phyloP scores from a whole-genome alignment of 2,797 vertebrate species.

The Myotis planiceps region DNA sequence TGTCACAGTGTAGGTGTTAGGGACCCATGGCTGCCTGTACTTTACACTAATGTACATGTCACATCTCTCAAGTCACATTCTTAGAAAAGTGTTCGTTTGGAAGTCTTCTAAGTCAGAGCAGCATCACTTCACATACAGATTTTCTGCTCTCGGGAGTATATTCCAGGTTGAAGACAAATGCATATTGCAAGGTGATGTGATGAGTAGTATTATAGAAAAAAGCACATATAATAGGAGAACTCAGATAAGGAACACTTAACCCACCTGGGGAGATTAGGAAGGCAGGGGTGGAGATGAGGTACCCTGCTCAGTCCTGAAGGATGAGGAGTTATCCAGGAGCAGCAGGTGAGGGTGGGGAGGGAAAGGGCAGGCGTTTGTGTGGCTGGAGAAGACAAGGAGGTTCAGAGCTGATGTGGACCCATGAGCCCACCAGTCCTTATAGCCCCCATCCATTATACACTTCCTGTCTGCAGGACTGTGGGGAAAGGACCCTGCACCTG shows the following conservation, averaged over 20 bases:
- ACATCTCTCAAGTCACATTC: not conserved
- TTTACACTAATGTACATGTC: not conserved
- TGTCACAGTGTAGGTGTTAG: not conserved
- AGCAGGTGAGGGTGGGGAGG: not conserved
- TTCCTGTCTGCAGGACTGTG: not conserved
- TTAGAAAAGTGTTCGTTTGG: not conserved
- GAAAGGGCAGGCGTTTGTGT: not conserved
- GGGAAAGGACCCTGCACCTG: not conserved
- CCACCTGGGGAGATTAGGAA: not conserved
- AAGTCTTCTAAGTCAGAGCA: not conserved
- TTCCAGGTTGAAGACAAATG: not conserved
- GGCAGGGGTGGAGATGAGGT: not conserved
- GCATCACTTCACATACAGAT: not conserved
- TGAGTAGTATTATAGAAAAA: not conserved
- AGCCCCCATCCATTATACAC: conserved; percentile 6
- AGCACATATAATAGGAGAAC: not conserved
- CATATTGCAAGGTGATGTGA: not conserved
- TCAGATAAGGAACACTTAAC: not conserved
- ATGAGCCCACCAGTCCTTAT: not conserved
- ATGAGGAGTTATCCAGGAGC: not conserved
- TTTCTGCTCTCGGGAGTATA: not conserved
- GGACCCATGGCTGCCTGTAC: not conserved
- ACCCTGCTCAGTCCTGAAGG: not conserved
- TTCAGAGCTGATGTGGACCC: not conserved
- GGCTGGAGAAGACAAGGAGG: not conserved